These are phyloP conservation scores for Nasonia vitripennis DNA, from an alignment of 1,140 invertebrate species.

Conservation along the genomic window DNA sequence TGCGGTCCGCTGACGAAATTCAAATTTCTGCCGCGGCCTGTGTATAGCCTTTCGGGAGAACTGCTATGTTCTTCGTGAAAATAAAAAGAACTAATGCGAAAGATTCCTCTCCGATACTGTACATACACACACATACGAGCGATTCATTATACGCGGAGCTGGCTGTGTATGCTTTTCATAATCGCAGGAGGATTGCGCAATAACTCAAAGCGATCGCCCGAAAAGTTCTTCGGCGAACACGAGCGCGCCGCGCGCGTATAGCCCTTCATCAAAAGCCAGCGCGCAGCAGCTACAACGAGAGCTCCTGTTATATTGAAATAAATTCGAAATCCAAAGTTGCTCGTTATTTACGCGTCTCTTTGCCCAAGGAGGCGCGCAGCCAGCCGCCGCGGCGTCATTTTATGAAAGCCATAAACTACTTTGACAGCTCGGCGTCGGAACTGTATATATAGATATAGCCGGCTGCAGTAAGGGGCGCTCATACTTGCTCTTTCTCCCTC, in stretches of 20 bases:
- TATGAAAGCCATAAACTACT: conserved; percentile 46
- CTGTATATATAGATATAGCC: not conserved
- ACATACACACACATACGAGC: not conserved
- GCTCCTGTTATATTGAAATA: conserved; percentile 37
- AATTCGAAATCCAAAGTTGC: conserved; percentile 39
- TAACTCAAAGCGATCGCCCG: not conserved
- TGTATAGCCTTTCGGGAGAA: not conserved
- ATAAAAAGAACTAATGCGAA: too few relatives aligned
- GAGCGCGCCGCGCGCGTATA: not conserved
- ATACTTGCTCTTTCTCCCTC: too few relatives aligned
- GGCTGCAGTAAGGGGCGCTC: not conserved
- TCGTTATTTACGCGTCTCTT: conserved; percentile 38
- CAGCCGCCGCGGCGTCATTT: conserved; percentile 20
- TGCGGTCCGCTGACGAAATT: conserved; percentile 14
- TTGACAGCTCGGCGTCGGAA: conserved; percentile 25
- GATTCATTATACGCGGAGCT: too few relatives aligned
- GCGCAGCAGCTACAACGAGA: not conserved
- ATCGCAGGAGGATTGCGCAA: not conserved
- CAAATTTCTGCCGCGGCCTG: not conserved
- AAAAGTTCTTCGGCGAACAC: not conserved
- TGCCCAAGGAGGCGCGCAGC: not conserved
- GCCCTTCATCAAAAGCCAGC: not conserved
- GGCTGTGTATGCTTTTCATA: not conserved
- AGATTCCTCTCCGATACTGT: too few relatives aligned
- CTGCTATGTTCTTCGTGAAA: too few relatives aligned